phyloP scores from a whole-genome alignment of 2,797 vertebrate species.

The Melanotaenia parkinsoni region DNA sequence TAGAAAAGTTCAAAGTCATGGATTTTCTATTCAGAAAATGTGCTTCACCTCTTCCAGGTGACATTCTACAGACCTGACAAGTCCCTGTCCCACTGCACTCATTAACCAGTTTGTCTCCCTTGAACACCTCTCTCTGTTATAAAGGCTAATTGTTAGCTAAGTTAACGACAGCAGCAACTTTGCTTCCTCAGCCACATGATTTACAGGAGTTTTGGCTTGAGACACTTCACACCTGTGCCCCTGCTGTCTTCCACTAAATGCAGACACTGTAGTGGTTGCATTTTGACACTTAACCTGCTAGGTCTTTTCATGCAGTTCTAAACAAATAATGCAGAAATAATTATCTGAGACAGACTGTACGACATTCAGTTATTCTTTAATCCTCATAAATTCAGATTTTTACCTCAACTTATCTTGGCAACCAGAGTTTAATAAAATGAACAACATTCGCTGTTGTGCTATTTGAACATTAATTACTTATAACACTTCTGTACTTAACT shows the following conservation, averaged over 20 bases:
- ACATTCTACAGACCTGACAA: conserved; percentile 56
- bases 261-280: too few species aligned
- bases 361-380: background rate
- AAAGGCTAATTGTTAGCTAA: conserved; percentile 86
- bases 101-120: conserved; percentile 91
- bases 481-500: background rate
- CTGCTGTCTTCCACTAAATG: conserved; percentile 47
- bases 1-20: background rate
- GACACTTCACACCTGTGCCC: conserved; percentile 52
- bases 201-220: conserved; percentile 43
- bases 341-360: background rate
- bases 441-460: background rate
- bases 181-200: conserved; percentile 48
- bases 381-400: background rate
- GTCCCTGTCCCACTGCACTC: conserved; percentile 80
- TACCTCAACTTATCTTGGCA: background rate
- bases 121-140: conserved; percentile 87
- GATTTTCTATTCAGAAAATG: conserved; percentile 2
- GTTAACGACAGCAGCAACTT: conserved; percentile 66
- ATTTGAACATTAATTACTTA: background rate
- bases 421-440: background rate
- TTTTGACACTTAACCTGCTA: background rate
- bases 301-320: background rate
- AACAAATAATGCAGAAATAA: background rate
- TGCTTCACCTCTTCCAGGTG: conserved; percentile 57